Percentiles rank a stretch among this genome's conserved stretches.
These are phyloP conservation scores for Penelope pileata DNA, from an alignment of 2,113 vertebrate genomes.

Conservation along the genomic window DNA sequence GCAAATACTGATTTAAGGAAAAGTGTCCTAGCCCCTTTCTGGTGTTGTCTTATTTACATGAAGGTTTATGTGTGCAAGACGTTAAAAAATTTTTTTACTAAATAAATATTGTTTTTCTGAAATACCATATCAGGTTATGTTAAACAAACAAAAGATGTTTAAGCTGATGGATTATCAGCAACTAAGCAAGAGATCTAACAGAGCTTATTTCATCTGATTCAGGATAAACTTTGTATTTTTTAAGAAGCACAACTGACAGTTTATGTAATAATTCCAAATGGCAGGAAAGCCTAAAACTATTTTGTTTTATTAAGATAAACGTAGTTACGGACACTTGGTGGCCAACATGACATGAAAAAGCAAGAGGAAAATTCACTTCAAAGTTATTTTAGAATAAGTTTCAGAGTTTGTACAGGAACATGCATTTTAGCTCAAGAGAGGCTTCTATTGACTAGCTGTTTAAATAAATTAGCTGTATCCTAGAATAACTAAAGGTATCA, in stretches of 20 bases:
- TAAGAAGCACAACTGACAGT: constrained; percentile 3
- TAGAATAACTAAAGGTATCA: not conserved
- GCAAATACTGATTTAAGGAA: not conserved
- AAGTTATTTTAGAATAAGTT: not conserved
- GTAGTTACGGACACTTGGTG: not conserved
- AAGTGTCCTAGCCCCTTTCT: not conserved
- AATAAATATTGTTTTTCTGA: not conserved
- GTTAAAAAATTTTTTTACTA: not conserved
- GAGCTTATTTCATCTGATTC: constrained; percentile 30
- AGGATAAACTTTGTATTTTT: constrained; percentile 7
- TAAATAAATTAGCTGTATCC: not conserved
- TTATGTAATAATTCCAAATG: constrained; percentile 27
- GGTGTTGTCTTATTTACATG: not conserved
- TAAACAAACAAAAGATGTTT: not conserved
- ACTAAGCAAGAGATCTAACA: constrained; percentile 31
- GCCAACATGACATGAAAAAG: constrained; percentile 25
- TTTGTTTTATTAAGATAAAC: constrained; percentile 40
- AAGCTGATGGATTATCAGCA: constrained; percentile 24
- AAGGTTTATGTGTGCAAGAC: not conserved
- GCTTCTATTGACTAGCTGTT: not conserved
- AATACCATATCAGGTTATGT: not conserved
- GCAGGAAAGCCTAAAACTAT: not conserved
- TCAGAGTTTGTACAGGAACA: not conserved
- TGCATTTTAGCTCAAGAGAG: not conserved
- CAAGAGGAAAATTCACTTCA: constrained; percentile 2